Base-by-base conservation (phyloP, 1,140 invertebrate species). In the Heliconius congener region DNA sequence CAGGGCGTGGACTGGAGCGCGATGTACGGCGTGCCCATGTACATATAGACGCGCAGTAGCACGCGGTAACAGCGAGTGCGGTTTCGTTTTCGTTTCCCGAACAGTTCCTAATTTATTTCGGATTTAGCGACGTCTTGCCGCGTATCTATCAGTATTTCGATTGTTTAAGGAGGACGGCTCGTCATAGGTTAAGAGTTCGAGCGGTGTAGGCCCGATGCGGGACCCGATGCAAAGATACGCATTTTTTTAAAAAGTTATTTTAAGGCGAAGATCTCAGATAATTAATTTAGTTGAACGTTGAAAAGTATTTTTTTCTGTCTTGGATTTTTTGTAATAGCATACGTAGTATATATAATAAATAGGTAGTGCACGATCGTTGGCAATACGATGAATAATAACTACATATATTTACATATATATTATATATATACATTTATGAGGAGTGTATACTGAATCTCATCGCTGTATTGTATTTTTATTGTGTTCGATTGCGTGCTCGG, bases 1-100 rank as follows among this genome's bases (percentile, higher is more conserved):
- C 97, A 98, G 92, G 97, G 97, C 70, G 97, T 98, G 81, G 98
- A 98, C 94, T 98, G 98, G 98, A 96, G 97, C 83, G 97, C 97
- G 85, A 97, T 98, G 97, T 98, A 98, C 92, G 97, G 97, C 83
- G 97, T 98, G 95, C 97, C 97, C 87, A 98, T 98, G 97, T 98
- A 98, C 95, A 97, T 98, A 89, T 98, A 97, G 95, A 94, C 77
- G 23, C 27, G 57, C 72, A 74, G 70, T 71, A 16, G 42, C 42
- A 46, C 42, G 16, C 42, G 42, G 42, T 46, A 16, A 16, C 13
- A 46, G 76, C 55, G 71, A 37, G 57, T 77, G 80, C 74, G 83
- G 86, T 86, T 81, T 78, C 80, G 79, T 84, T 87, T 87, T 86
- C 85, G 82, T 85, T 91, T 84, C 85, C 82, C 83, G 77, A 82